Evolutionary conservation across 2,888 invertebrate species (phyloP), one percentile per base, ranked within the genome.

Genomic region (Dicroscelio sp.): DNA sequence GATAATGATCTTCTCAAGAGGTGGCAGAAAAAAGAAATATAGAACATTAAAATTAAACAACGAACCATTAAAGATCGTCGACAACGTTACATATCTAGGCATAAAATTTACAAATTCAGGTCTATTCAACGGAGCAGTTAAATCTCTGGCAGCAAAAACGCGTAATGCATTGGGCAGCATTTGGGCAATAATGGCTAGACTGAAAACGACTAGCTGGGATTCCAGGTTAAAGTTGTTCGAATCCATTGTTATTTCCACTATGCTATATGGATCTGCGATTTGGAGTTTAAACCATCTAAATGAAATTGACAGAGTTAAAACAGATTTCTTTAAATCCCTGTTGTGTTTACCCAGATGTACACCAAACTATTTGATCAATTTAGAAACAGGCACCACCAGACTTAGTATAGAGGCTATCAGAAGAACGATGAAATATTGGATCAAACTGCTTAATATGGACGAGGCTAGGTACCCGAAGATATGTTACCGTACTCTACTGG

Each of bases 11-110:
- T 63, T 30, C 31, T 30, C 63, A 12, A 63, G 20, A 31, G 63
- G 63, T 2, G 14, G 63, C 4, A 63, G 31, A 20, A 63, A 63
- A n/a, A n/a, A n/a, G n/a, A 63, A 69, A 69, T 63, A 31, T 20
- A 35, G 20, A 58, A 27, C 27, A 1, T 35, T 86, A 6, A 78
- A 88, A 20, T 91, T 86, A 30, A 38, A 58, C 6, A 31, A 48
- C 4, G 31, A 0, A 1, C 31, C 35, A 0, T 30, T 91, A 0
- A 82, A 86, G 38, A 31, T 76, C 17, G 86, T 91, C 0, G 67
- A 83, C 2, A 48, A 31, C 23, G 88, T 86, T 25, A 27, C 38
- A 2, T 91, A 91, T 23, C 55, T 91, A 0, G 86, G 86, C 20
- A 84, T 88, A 3, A 23, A 75, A 0, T 89, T 89, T 20, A 17